Percentiles rank a stretch among this genome's conserved stretches.
Evolutionary conservation across 2,888 invertebrate species (phyloP).

Genomic region (Gerris lacustris): DNA sequence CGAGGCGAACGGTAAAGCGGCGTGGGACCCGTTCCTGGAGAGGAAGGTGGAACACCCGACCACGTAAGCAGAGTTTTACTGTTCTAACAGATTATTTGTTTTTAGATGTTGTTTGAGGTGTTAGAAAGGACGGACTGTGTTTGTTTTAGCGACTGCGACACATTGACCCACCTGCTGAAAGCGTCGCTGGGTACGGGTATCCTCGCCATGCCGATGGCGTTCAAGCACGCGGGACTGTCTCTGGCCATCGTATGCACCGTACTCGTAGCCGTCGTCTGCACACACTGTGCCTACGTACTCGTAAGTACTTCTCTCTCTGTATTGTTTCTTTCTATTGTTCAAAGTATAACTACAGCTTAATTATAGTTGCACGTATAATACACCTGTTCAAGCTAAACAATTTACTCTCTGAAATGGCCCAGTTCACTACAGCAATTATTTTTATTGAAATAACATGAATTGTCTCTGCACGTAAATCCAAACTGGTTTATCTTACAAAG

Average conservation of each 20-base stretch:
- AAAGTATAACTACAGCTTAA: too few relatives aligned
- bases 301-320: conserved; percentile 41
- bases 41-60: conserved; percentile 58
- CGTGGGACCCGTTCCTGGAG: conserved; percentile 63
- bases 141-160: conserved; percentile 63
- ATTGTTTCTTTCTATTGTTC: too few relatives aligned
- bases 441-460: too few relatives aligned
- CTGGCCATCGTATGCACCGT: conserved; percentile 74
- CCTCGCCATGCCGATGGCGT: conserved; percentile 84
- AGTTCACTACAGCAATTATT: too few relatives aligned
- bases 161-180: conserved; percentile 84
- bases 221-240: conserved; percentile 72
- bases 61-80: conserved; percentile 46
- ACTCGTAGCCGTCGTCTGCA: conserved; percentile 75
- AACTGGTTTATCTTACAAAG: too few relatives aligned
- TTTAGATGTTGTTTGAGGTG: not conserved
- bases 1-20: conserved; percentile 37
- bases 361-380: too few relatives aligned
- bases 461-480: too few relatives aligned
- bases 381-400: too few relatives aligned
- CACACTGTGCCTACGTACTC: conserved; percentile 87
- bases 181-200: conserved; percentile 95
- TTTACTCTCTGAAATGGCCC: too few relatives aligned
- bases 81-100: not conserved
- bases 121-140: too few relatives aligned